Percentiles rank a stretch among this genome's conserved stretches.
Evolutionary conservation across 2,113 vertebrate species (phyloP).

Genomic region (Sinocyclocheilus anophthalmus): DNA sequence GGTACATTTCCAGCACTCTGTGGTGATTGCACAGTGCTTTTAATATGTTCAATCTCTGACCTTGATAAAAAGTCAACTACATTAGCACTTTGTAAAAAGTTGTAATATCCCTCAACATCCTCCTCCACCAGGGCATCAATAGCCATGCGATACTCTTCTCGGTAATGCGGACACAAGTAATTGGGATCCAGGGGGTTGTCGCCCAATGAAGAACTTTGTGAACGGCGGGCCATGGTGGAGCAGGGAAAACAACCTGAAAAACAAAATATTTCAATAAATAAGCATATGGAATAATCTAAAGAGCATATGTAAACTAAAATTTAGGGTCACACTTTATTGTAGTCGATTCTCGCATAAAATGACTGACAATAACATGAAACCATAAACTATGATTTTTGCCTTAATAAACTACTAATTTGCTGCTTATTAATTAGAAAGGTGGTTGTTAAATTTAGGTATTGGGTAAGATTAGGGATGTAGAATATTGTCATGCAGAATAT

Average conservation of each 20-base stretch:
- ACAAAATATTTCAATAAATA: background rate
- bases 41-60: slow-evolving; percentile 87
- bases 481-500: too few species aligned
- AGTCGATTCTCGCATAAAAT: too few species aligned
- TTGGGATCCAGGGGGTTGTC: slow-evolving; percentile 92
- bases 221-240: slow-evolving; percentile 89
- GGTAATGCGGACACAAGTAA: slow-evolving; percentile 92
- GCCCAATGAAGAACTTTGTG: slow-evolving; percentile 90
- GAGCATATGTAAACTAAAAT: background rate
- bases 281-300: slow-evolving; percentile 27
- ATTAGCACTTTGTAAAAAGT: slow-evolving; percentile 81
- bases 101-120: slow-evolving; percentile 84
- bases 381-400: too few species aligned
- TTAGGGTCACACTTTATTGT: too few species aligned
- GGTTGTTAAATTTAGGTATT: too few species aligned
- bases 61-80: slow-evolving; percentile 84
- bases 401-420: too few species aligned
- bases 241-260: slow-evolving; percentile 26
- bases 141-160: slow-evolving; percentile 94
- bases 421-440: too few species aligned
- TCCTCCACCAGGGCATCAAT: slow-evolving; percentile 90
- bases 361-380: too few species aligned
- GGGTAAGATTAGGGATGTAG: too few species aligned
- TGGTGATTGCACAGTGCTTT: slow-evolving; percentile 79
- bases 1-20: slow-evolving; percentile 65